phyloP scores from a whole-genome alignment of 2,797 vertebrate species.

The Scomberomorus guttatus region DNA sequence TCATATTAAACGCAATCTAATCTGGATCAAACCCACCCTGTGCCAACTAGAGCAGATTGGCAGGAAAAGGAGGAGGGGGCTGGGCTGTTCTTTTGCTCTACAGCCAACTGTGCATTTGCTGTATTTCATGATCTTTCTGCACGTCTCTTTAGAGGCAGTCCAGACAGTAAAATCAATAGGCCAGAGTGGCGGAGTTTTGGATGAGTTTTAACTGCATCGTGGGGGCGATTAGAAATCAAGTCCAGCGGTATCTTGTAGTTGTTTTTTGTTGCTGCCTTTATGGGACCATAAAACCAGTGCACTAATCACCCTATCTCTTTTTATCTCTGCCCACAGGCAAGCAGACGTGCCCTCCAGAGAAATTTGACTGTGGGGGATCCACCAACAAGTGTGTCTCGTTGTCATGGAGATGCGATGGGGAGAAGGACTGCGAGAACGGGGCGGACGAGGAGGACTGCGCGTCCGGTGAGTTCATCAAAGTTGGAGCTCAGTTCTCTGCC shows the following conservation, averaged over 20 bases:
- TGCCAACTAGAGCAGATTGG: slow-evolving; percentile 81
- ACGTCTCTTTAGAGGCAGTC: slow-evolving; percentile 41
- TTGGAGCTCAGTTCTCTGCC: background rate
- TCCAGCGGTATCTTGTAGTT: slow-evolving; percentile 20
- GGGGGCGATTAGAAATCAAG: slow-evolving; percentile 47
- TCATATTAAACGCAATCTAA: slow-evolving; percentile 71
- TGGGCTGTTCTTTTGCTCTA: slow-evolving; percentile 41
- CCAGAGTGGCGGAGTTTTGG: slow-evolving; percentile 48
- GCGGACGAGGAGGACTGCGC: slow-evolving; percentile 93
- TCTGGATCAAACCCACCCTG: slow-evolving; percentile 71
- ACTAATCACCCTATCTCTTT: slow-evolving; percentile 61
- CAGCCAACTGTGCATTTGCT: slow-evolving; percentile 62
- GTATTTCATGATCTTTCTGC: slow-evolving; percentile 58
- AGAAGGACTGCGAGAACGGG: slow-evolving; percentile 96
- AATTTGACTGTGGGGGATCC: slow-evolving; percentile 94
- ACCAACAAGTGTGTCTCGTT: slow-evolving; percentile 95
- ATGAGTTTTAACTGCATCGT: slow-evolving; percentile 46
- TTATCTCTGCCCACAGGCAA: slow-evolving; percentile 84
- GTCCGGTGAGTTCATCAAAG: slow-evolving; percentile 87
- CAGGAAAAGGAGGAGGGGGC: slow-evolving; percentile 44
- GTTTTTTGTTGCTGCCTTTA: slow-evolving; percentile 40
- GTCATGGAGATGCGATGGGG: slow-evolving; percentile 96
- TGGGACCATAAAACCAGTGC: slow-evolving; percentile 46
- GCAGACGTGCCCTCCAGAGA: slow-evolving; percentile 95
- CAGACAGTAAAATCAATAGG: slow-evolving; percentile 67